Base-by-base conservation (phyloP, 2,888 invertebrate genomes). In the Drosophila siamana region DNA sequence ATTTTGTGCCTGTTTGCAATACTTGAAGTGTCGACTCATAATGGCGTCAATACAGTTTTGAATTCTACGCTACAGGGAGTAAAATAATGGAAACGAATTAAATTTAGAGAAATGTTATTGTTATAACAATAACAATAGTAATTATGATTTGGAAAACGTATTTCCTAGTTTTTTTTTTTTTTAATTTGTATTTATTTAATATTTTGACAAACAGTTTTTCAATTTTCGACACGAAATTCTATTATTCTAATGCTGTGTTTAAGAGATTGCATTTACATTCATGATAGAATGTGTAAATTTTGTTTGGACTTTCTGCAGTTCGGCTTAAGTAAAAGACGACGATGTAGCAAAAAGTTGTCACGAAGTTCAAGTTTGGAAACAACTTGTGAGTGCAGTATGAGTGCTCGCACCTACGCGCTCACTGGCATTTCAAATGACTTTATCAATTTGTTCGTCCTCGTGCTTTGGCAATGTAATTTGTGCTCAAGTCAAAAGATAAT, bases 391-490 rank as follows among this genome's bases (percentile, higher is more conserved):
- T 60, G 40, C 16, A 15, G 61, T 7, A 41, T 50, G 43, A 55
- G 26, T 9, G 47, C 13, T 13, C 4, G 41, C 41, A 44, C 47
- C 7, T 13, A 52, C 13, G 44, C 40, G 15, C 22, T 44, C 26
- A 16, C 44, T 47, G 16, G 63, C 15, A 66, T 72, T 73, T 16
- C 24, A 16, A 80, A 71, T 78, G 78, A 78, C 76, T 82, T 86
- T 86, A 78, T 81, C 82, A 81, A 75, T 78, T 80, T 69, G 57
- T 57, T 59, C 30, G 52, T 41, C 46, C 50, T 33, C 66, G 38
- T 57, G 62, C 54, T 54, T 55, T 19, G 48, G 59, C 38, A 62
- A 64, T 71, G 69, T 66, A 78, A 85, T 85, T 85, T 69, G 52
- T 55, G 57, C 26, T 13, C 36, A 22, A 59, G 62, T 38, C 38